Percentiles rank a stretch among this genome's conserved stretches.
phyloP scores from a whole-genome alignment of 2,113 vertebrate genomes.

The Bubo bubo region DNA sequence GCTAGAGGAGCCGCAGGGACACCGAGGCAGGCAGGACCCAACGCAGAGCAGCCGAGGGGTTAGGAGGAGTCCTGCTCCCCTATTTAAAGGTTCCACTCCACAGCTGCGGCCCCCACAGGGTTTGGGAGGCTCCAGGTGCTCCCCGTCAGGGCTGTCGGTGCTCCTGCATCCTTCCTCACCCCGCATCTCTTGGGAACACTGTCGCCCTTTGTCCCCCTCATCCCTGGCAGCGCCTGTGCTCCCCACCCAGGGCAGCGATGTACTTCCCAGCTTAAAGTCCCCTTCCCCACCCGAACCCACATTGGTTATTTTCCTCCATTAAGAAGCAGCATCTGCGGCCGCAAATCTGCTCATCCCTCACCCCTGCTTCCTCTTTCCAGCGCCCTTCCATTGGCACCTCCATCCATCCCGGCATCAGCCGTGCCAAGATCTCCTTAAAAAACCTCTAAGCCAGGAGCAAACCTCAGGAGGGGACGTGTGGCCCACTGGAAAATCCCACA shows the following conservation, averaged over 20 bases:
- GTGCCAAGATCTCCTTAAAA: background rate
- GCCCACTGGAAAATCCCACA: background rate
- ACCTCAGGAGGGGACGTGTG: accelerated
- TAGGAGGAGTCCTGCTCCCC: accelerated
- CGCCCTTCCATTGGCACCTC: background rate
- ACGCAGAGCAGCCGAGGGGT: accelerated
- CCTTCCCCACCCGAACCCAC: background rate
- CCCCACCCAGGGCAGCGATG: accelerated
- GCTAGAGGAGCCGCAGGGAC: accelerated
- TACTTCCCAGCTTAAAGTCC: background rate
- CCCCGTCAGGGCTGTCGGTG: background rate
- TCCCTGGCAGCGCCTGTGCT: accelerated
- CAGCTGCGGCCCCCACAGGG: accelerated
- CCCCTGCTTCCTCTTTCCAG: background rate
- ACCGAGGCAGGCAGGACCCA: accelerated
- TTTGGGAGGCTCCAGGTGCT: background rate
- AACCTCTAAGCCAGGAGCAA: background rate
- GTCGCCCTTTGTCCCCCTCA: background rate
- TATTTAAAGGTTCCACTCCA: background rate
- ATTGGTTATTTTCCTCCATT: background rate
- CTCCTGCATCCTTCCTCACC: background rate
- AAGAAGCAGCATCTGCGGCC: background rate
- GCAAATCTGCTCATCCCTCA: background rate
- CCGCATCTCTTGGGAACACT: accelerated
- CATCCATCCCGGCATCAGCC: background rate